Percentiles rank a stretch among this genome's conserved stretches.
Conservation (phyloP, 2,113 vertebrate genomes). For the Chionomys nivalis region DNA sequence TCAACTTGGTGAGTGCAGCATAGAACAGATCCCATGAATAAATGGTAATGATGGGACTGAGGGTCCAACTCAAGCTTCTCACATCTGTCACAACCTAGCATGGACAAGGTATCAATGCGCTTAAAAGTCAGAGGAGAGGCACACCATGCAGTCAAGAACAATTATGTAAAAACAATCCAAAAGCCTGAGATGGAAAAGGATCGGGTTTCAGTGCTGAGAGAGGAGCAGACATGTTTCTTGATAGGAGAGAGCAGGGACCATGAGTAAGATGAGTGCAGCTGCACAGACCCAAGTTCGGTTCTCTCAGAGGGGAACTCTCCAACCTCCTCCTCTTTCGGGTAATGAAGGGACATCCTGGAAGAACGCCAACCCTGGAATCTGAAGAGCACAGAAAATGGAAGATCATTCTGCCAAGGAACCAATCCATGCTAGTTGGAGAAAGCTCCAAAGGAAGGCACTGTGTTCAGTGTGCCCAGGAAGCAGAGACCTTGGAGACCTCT, state of each 20-base stretch:
- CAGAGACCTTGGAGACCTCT: neutral
- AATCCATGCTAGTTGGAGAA: neutral
- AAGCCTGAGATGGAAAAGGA: neutral
- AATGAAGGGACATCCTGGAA: neutral
- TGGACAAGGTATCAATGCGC: neutral
- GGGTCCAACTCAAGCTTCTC: neutral
- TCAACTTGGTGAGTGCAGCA: neutral
- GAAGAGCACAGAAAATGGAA: neutral
- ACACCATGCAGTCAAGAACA: neutral
- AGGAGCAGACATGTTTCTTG: neutral
- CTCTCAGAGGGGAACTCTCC: neutral
- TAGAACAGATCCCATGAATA: neutral
- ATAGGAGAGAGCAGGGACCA: neutral
- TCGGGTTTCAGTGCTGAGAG: neutral
- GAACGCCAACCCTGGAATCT: neutral
- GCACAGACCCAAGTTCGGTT: neutral
- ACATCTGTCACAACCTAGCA: neutral
- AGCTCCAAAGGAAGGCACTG: neutral
- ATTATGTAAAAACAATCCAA: neutral
- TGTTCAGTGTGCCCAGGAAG: neutral
- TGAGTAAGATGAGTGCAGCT: neutral
- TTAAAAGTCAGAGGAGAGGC: neutral
- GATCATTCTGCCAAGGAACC: neutral
- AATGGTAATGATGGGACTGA: neutral
- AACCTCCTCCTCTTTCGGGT: neutral